Evolutionary conservation across 1,140 invertebrate genomes (phyloP).

Genomic region (Pachypeltis micranthus): DNA sequence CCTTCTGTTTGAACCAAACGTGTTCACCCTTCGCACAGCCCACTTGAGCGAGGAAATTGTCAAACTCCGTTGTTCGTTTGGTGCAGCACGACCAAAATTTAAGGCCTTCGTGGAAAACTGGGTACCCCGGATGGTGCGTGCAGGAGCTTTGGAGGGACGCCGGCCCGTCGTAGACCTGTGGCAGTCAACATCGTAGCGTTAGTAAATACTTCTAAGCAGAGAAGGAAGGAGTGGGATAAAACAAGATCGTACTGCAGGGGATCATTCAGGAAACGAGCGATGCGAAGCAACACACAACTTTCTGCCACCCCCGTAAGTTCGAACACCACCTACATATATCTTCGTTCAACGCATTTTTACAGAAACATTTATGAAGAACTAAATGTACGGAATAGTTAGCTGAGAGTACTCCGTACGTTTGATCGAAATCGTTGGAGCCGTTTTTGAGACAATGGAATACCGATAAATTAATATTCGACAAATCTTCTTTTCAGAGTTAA

Average conservation of each 20-base stretch:
- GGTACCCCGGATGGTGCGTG: slow-evolving; percentile 73
- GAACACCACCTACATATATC: too few relatives aligned
- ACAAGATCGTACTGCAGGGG: not conserved
- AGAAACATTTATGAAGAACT: too few relatives aligned
- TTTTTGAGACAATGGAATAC: too few relatives aligned
- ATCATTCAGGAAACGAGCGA: not conserved
- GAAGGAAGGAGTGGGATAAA: not conserved
- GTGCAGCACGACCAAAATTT: slow-evolving; percentile 97
- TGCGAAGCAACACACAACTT: too few relatives aligned
- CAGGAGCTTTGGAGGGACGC: slow-evolving; percentile 55
- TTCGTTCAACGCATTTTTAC: too few relatives aligned
- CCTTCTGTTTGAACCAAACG: slow-evolving; percentile 68
- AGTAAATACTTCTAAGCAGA: slow-evolving; percentile 7
- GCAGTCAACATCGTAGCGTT: slow-evolving; percentile 6
- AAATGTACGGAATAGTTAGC: too few relatives aligned
- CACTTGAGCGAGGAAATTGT: slow-evolving; percentile 76
- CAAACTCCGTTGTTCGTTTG: slow-evolving; percentile 87
- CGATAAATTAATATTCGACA: too few relatives aligned
- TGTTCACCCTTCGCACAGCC: slow-evolving; percentile 75
- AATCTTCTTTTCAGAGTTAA: too few relatives aligned
- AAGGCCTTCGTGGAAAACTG: slow-evolving; percentile 95
- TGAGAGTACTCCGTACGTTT: too few relatives aligned
- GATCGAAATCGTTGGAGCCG: too few relatives aligned
- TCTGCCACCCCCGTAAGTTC: too few relatives aligned
- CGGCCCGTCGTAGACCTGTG: slow-evolving; percentile 54